A percentile compares a stretch with the other conserved stretches of the same genome.
Evolutionary conservation across 2,113 vertebrate genomes (phyloP).

Genomic region (Corythornis vintsioides): DNA sequence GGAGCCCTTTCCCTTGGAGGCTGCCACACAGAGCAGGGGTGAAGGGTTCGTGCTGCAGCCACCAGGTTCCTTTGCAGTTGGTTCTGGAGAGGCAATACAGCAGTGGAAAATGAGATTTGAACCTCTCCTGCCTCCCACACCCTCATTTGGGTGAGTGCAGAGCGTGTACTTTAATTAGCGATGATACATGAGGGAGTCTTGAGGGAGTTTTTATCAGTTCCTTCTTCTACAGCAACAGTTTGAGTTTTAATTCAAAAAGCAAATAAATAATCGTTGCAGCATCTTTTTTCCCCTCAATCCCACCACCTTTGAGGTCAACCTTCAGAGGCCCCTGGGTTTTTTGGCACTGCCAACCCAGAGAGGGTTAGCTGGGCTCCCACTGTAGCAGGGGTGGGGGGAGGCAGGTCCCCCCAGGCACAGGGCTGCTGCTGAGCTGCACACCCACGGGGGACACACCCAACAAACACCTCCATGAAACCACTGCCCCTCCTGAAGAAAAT

Average conservation of each 20-base stretch:
- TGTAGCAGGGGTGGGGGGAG: not conserved
- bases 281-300: not conserved
- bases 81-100: constrained; percentile 5
- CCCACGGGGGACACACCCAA: fast-evolving
- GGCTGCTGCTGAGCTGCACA: not conserved
- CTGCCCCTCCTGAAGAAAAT: not conserved
- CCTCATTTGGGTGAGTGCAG: constrained; percentile 13
- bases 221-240: not conserved
- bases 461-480: not conserved
- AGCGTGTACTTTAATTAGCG: constrained; percentile 52
- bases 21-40: not conserved
- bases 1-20: not conserved
- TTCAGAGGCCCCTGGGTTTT: not conserved
- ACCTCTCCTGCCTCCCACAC: constrained; percentile 33
- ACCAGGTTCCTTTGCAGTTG: not conserved
- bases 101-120: not conserved
- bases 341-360: not conserved
- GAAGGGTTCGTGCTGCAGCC: not conserved
- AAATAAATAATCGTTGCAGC: not conserved
- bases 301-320: not conserved
- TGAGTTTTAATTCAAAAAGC: constrained; percentile 6
- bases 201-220: not conserved
- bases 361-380: not conserved
- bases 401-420: not conserved
- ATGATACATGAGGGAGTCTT: constrained; percentile 35